phyloP scores from a whole-genome alignment of 2,113 vertebrate species.

The Etheostoma spectabile region DNA sequence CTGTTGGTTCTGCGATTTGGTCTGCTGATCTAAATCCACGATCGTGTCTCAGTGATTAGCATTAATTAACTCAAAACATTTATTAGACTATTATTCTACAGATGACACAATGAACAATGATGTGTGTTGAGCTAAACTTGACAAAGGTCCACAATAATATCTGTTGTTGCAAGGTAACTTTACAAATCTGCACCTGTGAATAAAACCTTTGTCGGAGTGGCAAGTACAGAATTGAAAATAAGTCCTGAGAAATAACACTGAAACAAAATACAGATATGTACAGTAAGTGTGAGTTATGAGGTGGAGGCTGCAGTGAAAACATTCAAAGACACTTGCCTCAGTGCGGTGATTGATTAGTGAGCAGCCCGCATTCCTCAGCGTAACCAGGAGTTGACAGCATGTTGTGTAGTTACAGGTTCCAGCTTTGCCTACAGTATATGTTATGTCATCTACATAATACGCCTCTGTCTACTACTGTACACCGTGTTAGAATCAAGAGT shows the following conservation, averaged over 20 bases:
- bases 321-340: constrained; percentile 17
- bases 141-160: neutral
- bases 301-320: neutral
- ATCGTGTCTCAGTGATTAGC: neutral
- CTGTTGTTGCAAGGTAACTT: neutral
- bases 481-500: neutral
- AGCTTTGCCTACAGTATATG: neutral
- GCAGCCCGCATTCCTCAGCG: neutral
- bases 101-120: constrained; percentile 1
- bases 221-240: neutral
- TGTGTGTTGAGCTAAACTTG: neutral
- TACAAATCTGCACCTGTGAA: neutral
- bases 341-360: constrained; percentile 24
- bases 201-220: neutral
- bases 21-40: neutral
- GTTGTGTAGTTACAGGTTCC: neutral
- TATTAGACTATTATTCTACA: neutral
- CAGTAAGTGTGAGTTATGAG: neutral
- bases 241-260: neutral
- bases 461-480: constrained; percentile 3
- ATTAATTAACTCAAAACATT: neutral
- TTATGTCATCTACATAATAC: constrained; percentile 37
- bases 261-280: neutral
- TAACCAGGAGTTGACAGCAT: neutral
- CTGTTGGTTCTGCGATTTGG: neutral